phyloP scores from a whole-genome alignment of 2,113 vertebrate species.

The Elgaria multicarinata region DNA sequence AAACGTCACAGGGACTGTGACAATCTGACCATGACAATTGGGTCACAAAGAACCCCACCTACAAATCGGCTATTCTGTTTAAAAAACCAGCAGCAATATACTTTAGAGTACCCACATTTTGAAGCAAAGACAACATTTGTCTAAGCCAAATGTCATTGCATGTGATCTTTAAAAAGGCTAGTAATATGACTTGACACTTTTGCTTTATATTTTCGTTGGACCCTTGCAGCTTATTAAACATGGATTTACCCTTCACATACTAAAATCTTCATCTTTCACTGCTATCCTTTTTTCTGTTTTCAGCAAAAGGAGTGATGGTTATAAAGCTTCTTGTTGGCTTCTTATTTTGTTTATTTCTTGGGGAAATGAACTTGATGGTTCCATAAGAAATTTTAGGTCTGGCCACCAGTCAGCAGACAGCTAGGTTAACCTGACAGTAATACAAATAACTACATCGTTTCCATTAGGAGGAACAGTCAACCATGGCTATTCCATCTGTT shows the following conservation, averaged over 20 bases:
- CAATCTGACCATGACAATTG: too few relatives aligned
- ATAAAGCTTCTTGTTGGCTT: constrained; percentile 45
- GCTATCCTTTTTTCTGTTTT: constrained; percentile 23
- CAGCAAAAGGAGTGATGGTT: constrained; percentile 18
- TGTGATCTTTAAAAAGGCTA: constrained; percentile 20
- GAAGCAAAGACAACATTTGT: constrained; percentile 4
- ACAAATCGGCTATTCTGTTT: background rate
- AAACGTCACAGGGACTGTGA: too few relatives aligned
- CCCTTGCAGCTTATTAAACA: constrained; percentile 43
- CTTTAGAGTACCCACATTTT: constrained; percentile 17
- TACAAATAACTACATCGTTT: constrained; percentile 22
- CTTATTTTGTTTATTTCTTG: constrained; percentile 52
- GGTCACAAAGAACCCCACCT: background rate
- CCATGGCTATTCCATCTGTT: constrained; percentile 35
- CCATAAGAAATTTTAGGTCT: constrained; percentile 38
- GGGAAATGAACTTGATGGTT: constrained; percentile 42
- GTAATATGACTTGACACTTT: constrained; percentile 46
- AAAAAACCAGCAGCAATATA: constrained; percentile 21
- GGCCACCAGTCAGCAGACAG: constrained; percentile 39
- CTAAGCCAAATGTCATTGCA: constrained; percentile 31
- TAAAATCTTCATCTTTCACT: constrained; percentile 13
- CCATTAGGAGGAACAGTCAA: constrained; percentile 42
- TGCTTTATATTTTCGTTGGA: constrained; percentile 43
- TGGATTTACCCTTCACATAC: constrained; percentile 56
- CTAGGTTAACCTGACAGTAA: constrained; percentile 22